Evolutionary conservation across 2,797 vertebrate genomes (phyloP), one percentile per base, ranked within the genome.

Genomic region (Coregonus ussuriensis): DNA sequence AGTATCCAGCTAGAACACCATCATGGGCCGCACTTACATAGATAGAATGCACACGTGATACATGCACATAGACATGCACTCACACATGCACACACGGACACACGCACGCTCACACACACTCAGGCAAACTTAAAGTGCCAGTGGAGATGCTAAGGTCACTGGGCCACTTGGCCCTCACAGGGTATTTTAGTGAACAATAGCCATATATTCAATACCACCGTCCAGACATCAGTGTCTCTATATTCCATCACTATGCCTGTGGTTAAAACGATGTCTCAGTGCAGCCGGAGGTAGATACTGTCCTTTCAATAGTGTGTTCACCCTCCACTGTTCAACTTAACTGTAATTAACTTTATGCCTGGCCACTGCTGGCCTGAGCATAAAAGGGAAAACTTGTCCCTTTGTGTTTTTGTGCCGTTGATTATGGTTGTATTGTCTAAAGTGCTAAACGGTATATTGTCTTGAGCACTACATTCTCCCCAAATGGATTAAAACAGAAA

Each of bases 311-410:
- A 72, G 37, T 78, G 75, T 18, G 65, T 25, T 77, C 69, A 13
- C 81, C 83, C 74, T 78, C 65, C 35, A 78, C 77, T 82, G 75
- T 84, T 84, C 75, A 74, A 70, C 81, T 81, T 83, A 25, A 82
- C 90, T 89, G 78, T 88, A 88, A 91, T 88, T 76, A 81, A 87
- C 83, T 88, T 89, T 85, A 86, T 90, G 84, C 85, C 41, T 81
- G 72, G 35, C 79, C 81, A 74, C 77, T 1, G 59, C 80, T 41
- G 33, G 77, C 85, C 79, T 16, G 76, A 87, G 83, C 86, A 84
- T 82, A 84, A 84, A 69, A 84, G 56, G 79, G 73, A 79, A 88
- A 89, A 80, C 86, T 88, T 87, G 80, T 72, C 87, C 18, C 82
- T 83, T 29, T 82, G 63, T 47, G 1, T 31, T 81, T 86, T 15